A percentile compares a stretch with the other conserved stretches of the same genome.
phyloP scores from a whole-genome alignment of 2,888 invertebrate genomes.

The Pseudococcus viburni region DNA sequence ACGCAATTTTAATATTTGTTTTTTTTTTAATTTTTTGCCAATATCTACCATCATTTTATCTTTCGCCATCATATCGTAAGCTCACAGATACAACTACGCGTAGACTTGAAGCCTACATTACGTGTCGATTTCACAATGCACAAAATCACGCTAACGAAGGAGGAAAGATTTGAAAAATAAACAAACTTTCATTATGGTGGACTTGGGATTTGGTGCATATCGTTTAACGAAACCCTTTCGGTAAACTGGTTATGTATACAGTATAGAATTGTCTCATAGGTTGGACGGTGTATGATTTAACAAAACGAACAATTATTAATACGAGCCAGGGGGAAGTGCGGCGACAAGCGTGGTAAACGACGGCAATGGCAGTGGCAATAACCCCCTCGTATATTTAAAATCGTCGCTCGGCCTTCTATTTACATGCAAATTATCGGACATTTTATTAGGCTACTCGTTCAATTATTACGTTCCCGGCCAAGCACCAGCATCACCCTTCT shows the following conservation, averaged over 20 bases:
- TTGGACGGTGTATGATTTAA: neutral
- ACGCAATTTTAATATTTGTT: too few relatives aligned
- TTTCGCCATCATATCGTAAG: neutral
- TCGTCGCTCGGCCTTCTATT: conserved; percentile 24
- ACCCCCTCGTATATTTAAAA: neutral
- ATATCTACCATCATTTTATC: too few relatives aligned
- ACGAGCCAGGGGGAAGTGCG: neutral
- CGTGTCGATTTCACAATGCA: neutral
- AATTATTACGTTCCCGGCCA: neutral
- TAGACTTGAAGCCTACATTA: neutral
- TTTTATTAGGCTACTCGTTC: conserved; percentile 50
- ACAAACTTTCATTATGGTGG: conserved; percentile 47
- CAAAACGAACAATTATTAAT: conserved; percentile 43
- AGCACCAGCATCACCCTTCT: conserved; percentile 8
- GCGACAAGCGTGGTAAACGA: too few relatives aligned
- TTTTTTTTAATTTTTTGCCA: too few relatives aligned
- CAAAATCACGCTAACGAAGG: neutral
- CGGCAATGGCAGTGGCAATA: neutral
- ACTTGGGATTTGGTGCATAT: neutral
- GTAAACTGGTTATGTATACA: conserved; percentile 34
- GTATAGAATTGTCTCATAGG: conserved; percentile 46
- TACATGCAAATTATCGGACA: conserved; percentile 50
- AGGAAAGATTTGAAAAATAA: conserved; percentile 1
- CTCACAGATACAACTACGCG: neutral
- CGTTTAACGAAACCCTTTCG: neutral